phyloP scores from a whole-genome alignment of 2,113 vertebrate species.

The Martes martes region DNA sequence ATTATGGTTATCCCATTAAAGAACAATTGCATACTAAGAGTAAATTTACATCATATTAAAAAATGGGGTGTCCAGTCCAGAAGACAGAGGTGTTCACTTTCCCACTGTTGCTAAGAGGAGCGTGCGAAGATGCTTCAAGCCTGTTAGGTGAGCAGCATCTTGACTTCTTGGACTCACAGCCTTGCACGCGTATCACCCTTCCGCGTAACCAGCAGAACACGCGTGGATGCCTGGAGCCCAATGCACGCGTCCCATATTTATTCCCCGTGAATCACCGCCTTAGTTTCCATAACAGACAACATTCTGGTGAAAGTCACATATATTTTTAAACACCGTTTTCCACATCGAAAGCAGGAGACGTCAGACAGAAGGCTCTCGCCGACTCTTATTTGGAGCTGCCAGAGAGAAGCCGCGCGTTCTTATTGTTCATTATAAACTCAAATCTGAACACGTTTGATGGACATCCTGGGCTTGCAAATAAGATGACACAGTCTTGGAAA shows the following conservation, averaged over 20 bases:
- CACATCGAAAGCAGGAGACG: background rate
- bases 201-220: background rate
- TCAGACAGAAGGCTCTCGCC: background rate
- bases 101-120: background rate
- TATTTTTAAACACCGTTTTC: background rate
- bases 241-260: background rate
- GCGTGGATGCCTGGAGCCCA: no score
- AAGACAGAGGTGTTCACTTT: background rate
- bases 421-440: background rate
- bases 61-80: background rate
- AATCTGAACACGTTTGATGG: background rate
- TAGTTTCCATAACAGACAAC: background rate
- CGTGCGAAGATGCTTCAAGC: background rate
- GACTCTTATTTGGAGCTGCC: background rate
- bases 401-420: background rate
- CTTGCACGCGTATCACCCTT: no score
- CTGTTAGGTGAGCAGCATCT: background rate
- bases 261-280: background rate
- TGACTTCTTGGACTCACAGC: background rate
- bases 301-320: background rate
- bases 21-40: constrained; percentile 66
- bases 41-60: constrained; percentile 39
- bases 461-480: background rate
- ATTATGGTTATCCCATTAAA: constrained; percentile 68
- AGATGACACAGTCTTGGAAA: background rate